Evolutionary conservation across 2,888 invertebrate genomes (phyloP).

Genomic region (Oasisia sp.): DNA sequence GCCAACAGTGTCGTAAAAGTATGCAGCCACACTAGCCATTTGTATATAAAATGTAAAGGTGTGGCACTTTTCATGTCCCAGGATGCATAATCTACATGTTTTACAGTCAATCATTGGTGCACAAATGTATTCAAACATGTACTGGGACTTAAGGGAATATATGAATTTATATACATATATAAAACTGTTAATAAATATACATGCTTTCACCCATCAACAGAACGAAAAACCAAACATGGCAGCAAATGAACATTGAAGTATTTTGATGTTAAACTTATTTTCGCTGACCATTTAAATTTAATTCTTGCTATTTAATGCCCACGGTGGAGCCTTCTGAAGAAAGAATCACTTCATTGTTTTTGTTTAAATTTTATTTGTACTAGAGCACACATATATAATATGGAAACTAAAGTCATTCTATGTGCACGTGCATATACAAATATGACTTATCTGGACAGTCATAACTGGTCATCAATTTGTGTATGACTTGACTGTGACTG

Average conservation of each 20-base stretch:
- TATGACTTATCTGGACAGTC: conserved; percentile 20
- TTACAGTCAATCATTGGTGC: background rate
- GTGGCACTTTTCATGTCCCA: background rate
- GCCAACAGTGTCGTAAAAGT: background rate
- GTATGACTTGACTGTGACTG: background rate
- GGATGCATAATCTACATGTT: background rate
- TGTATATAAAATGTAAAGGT: background rate
- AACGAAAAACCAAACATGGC: no score
- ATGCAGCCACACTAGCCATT: background rate
- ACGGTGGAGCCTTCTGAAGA: no score
- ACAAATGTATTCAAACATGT: background rate
- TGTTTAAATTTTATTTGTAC: no score
- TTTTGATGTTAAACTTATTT: no score
- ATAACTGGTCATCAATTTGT: background rate
- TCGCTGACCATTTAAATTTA: no score
- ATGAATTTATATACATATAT: conserved; percentile 27
- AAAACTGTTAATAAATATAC: no score
- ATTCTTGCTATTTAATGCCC: no score
- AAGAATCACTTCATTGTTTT: no score
- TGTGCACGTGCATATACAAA: conserved; percentile 24
- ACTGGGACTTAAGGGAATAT: background rate
- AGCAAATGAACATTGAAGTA: no score
- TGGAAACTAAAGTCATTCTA: background rate
- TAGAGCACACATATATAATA: no score
- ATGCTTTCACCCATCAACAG: no score